phyloP scores from a whole-genome alignment of 2,797 vertebrate species.

The Oophaga sylvatica region DNA sequence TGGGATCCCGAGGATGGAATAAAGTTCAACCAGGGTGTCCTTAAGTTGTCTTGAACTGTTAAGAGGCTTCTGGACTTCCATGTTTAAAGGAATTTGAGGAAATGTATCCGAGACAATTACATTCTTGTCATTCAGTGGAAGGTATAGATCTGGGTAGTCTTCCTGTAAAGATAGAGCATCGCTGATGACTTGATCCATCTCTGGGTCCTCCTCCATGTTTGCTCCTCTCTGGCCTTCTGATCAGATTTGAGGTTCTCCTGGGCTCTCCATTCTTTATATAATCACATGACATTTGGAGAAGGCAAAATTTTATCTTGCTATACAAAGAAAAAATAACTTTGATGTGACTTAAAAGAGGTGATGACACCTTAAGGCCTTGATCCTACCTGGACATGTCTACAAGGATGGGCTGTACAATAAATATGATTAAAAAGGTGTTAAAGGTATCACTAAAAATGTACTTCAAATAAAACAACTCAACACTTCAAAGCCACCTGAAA shows the following conservation, averaged over 20 bases:
- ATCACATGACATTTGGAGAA: background rate
- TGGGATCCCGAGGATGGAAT: constrained; percentile 28
- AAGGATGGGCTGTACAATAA: no score
- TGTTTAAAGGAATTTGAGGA: background rate
- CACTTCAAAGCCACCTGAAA: background rate
- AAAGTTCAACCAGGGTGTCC: constrained; percentile 12
- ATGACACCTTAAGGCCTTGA: background rate
- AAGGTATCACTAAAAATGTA: no score
- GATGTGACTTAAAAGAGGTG: background rate
- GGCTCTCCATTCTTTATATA: background rate
- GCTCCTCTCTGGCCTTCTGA: background rate
- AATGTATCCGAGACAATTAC: no score
- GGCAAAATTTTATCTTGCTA: background rate
- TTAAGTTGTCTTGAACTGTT: background rate
- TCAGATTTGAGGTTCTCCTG: background rate
- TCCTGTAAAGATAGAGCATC: constrained; percentile 30
- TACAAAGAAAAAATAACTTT: background rate
- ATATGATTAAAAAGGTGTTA: no score
- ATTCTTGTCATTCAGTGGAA: no score
- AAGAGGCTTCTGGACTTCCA: background rate
- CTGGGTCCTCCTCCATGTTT: constrained; percentile 29
- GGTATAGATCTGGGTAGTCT: constrained; percentile 8
- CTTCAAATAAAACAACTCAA: no score
- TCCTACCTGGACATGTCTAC: background rate
- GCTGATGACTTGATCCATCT: constrained; percentile 35